Evolutionary conservation across 64 coral and sea anemone genomes (phyloP).

Genomic region (Stichodactyla helianthus): DNA sequence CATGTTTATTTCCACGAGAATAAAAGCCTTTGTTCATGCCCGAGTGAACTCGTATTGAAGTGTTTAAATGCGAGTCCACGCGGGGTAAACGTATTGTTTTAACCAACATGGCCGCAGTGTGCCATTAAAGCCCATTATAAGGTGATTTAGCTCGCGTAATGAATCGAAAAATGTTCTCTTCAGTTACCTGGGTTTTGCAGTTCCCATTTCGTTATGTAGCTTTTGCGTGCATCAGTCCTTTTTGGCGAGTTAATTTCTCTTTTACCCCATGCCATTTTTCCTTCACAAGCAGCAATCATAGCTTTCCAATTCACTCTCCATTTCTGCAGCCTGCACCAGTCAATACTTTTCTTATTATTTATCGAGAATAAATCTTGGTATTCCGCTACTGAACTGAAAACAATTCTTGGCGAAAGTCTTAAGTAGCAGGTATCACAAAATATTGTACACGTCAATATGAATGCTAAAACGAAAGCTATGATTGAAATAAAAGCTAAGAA

Average conservation of each 20-base stretch:
- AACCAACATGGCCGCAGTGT: no score
- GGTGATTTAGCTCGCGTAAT: not conserved
- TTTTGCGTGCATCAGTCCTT: conserved; percentile 50
- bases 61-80: no score
- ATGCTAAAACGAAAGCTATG: not conserved
- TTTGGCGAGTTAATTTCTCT: conserved; percentile 42
- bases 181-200: conserved; percentile 51
- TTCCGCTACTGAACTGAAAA: not conserved
- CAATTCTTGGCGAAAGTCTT: not conserved
- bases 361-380: not conserved
- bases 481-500: not conserved
- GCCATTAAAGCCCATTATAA: not conserved
- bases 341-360: conserved; percentile 3
- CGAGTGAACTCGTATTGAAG: no score
- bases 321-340: conserved; percentile 68
- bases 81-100: no score
- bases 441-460: not conserved
- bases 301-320: conserved; percentile 71
- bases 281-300: conserved; percentile 42
- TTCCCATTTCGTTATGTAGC: conserved; percentile 56
- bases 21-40: no score
- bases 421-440: not conserved
- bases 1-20: no score
- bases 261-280: conserved; percentile 45
- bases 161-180: no score